Evolutionary conservation across 2,113 vertebrate genomes (phyloP), one percentile per base, ranked within the genome.

Genomic region (Ameiurus melas): DNA sequence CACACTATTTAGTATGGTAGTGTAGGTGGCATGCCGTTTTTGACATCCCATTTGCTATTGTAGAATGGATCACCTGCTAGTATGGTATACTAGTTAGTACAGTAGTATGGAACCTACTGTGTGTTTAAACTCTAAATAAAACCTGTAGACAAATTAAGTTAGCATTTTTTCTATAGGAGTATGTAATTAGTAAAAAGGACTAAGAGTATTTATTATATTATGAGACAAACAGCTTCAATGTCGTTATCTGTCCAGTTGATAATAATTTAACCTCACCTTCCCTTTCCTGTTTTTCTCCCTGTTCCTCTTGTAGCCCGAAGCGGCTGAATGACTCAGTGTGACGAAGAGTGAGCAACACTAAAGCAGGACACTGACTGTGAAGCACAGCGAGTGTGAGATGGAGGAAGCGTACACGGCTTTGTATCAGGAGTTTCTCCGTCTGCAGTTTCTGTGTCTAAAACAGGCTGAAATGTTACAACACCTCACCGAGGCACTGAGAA

Each of bases 391-490:
- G 64, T 64, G 66, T 88, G 86, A 84, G 90, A 96, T 97, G 96
- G 96, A 96, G 90, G 94, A 96, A 75, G 92, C 95, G 0, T 93
- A 96, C 90, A 90, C 55, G 27, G 93, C 95, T 83, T 95, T 97
- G 78, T 94, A 95, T 17, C 90, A 91, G 91, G 94, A 97, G 93
- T 94, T 96, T 55, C 64, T 94, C 36, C 66, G 73, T 60, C 93
- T 97, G 86, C 95, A 90, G 92, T 91, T 95, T 2, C 89, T 97
- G 70, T 97, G 97, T 66, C 43, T 92, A 27, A 94, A 90, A 91
- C 97, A 97, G 90, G 94, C 95, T 0, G 91, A 95, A 60, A 93
- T 97, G 80, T 93, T 97, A 8, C 93, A 91, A 71, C 91, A 95
- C 73, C 93, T 97, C 85, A 92, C 88, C 51, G 30, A 90, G 51